These are phyloP conservation scores for Dipus sagitta DNA, from an alignment of 2,797 vertebrate genomes.

Conservation along the genomic window DNA sequence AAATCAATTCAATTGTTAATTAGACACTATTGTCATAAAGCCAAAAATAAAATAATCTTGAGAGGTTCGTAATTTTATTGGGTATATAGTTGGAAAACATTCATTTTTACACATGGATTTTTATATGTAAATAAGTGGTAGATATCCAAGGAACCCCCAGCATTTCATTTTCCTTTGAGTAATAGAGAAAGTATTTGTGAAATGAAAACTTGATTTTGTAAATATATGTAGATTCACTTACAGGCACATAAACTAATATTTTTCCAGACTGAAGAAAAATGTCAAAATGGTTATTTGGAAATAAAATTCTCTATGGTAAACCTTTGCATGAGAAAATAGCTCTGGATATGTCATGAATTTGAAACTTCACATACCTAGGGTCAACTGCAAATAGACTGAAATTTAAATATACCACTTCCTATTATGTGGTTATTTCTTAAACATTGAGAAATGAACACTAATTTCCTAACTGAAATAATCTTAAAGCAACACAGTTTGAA, in stretches of 20 bases:
- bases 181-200: slow-evolving; percentile 13
- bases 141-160: not conserved
- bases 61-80: not conserved
- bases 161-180: not conserved
- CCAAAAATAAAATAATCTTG: not conserved
- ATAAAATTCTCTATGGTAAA: slow-evolving; percentile 17
- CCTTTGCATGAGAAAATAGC: not conserved
- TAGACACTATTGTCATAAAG: not conserved
- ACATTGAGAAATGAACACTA: not conserved
- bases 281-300: not conserved
- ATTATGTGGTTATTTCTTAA: not conserved
- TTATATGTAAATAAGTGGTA: not conserved
- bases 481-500: not conserved
- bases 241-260: not conserved
- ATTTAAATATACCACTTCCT: not conserved
- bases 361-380: not conserved
- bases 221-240: not conserved
- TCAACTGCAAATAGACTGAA: not conserved
- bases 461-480: not conserved
- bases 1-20: slow-evolving; percentile 8
- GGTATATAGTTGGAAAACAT: not conserved
- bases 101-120: not conserved
- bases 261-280: not conserved
- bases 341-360: not conserved
- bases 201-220: not conserved